These are phyloP conservation scores for Drosophila obscura DNA, from an alignment of 1,140 invertebrate genomes.

Conservation along the genomic window DNA sequence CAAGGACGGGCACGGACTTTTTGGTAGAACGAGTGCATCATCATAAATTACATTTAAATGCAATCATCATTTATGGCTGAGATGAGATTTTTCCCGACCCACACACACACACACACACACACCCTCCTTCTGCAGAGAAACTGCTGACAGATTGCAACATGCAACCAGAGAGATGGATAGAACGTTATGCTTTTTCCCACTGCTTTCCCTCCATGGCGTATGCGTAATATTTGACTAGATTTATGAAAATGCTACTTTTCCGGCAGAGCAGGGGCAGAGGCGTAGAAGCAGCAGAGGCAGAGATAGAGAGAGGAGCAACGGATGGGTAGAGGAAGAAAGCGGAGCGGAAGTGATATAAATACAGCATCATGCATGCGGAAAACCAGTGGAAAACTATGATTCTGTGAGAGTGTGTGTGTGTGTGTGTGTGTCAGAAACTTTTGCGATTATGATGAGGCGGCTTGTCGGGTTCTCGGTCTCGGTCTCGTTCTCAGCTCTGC, in stretches of 20 bases:
- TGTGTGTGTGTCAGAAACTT: conserved; percentile 24
- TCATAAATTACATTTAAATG: conserved; percentile 51
- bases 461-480: neutral
- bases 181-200: conserved; percentile 17
- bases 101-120: too few relatives aligned
- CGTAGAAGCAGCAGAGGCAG: neutral
- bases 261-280: neutral
- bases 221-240: conserved; percentile 68
- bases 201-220: conserved; percentile 37
- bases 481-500: conserved; percentile 7
- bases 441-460: conserved; percentile 46
- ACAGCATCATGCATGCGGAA: conserved; percentile 8
- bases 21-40: conserved; percentile 28
- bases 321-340: too few relatives aligned
- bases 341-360: conserved; percentile 45
- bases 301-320: too few relatives aligned
- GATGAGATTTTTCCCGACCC: conserved; percentile 17
- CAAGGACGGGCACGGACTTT: conserved; percentile 30
- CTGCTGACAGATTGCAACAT: conserved; percentile 40
- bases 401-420: conserved; percentile 8
- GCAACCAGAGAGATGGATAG: conserved; percentile 1
- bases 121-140: neutral
- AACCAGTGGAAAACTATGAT: conserved; percentile 17
- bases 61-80: conserved; percentile 59
- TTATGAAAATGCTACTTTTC: conserved; percentile 61